Evolutionary conservation across 2,888 invertebrate species (phyloP).

Genomic region (Seira musarum): DNA sequence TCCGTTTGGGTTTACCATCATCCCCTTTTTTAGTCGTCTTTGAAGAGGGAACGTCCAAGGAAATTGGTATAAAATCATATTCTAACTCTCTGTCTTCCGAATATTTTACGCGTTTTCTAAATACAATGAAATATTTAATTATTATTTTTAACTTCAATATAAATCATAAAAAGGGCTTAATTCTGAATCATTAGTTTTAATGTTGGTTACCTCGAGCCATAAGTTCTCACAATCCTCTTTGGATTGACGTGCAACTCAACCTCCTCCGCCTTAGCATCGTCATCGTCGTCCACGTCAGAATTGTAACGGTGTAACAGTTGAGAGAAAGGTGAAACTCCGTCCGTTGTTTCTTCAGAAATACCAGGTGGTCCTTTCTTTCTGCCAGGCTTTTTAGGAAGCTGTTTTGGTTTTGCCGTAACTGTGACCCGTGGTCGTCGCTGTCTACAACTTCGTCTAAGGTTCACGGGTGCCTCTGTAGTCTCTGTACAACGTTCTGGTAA

Average conservation of each 20-base stretch:
- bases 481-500: no score
- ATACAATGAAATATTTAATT: conserved; percentile 1
- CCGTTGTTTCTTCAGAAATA: neutral
- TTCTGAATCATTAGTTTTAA: neutral
- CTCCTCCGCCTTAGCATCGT: conserved; percentile 10
- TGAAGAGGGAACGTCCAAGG: neutral
- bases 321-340: conserved; percentile 32
- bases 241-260: conserved; percentile 54
- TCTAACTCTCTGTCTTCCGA: conserved; percentile 41
- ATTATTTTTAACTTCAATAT: neutral
- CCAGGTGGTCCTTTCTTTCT: neutral
- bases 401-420: conserved; percentile 21
- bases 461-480: no score
- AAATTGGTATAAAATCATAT: conserved; percentile 32
- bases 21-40: neutral
- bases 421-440: no score
- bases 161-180: neutral
- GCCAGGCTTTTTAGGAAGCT: neutral
- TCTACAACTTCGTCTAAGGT: no score
- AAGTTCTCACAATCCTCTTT: conserved; percentile 42
- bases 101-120: conserved; percentile 32
- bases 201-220: conserved; percentile 28
- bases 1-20: neutral
- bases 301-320: conserved; percentile 41
- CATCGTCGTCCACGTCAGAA: conserved; percentile 31